Evolutionary conservation across 1,140 invertebrate genomes (phyloP).

Genomic region (Cardiocondyla obscurior): DNA sequence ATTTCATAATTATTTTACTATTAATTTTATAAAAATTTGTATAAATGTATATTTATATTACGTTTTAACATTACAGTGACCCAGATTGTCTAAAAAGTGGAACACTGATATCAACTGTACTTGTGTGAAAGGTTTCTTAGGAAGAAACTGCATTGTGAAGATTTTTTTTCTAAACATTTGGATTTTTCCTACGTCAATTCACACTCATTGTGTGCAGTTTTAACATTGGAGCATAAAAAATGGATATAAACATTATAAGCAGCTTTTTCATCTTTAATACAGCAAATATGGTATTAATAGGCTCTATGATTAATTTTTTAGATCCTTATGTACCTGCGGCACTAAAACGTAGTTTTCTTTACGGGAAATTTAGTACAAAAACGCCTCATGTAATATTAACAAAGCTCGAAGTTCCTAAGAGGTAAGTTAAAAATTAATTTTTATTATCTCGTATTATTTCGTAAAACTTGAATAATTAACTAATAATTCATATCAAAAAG

Average conservation of each 20-base stretch:
- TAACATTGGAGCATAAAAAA: constrained; percentile 23
- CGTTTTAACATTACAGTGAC: neutral
- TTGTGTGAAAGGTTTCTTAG: neutral
- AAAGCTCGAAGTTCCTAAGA: constrained; percentile 88
- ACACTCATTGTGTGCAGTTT: neutral
- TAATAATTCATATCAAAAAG: constrained; percentile 21
- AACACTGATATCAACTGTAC: neutral
- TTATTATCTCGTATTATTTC: constrained; percentile 4
- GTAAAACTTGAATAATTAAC: neutral
- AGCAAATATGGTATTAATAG: constrained; percentile 82
- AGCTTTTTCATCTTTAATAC: constrained; percentile 84
- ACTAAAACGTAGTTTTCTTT: constrained; percentile 86
- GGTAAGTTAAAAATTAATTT: constrained; percentile 71
- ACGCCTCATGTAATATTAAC: constrained; percentile 83
- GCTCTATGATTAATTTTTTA: constrained; percentile 85
- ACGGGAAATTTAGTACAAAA: constrained; percentile 88
- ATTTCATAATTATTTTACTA: neutral
- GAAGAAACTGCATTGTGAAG: neutral
- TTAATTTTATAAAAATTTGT: too few species aligned
- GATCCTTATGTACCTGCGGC: constrained; percentile 87
- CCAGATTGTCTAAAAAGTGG: neutral
- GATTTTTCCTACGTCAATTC: too few species aligned
- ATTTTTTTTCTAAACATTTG: neutral
- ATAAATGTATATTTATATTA: too few species aligned
- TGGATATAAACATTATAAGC: constrained; percentile 84